Base-by-base conservation (phyloP, 1,140 invertebrate genomes). In the Proctacanthus coquilletti region DNA sequence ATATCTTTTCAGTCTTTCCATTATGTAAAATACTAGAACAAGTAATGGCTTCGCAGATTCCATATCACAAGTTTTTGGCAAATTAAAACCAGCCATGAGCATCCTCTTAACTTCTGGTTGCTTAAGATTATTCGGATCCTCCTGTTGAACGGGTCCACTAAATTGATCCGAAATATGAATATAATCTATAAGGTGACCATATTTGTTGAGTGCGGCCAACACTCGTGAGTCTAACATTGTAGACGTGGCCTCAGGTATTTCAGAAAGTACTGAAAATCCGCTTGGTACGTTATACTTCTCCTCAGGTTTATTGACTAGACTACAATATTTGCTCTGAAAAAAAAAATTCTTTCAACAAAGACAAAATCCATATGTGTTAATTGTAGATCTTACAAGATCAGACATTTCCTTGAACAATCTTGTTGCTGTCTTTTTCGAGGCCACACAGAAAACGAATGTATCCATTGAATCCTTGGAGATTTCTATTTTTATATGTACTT, bases 121-220 rank as follows among this genome's bases (percentile, higher is more conserved):
- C 41, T 75, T 74, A 13, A 75, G 53, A 38, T 62, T 59, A 10
- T 46, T 23, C 35, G 46, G 36, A 45, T 60, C 56, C 79, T 96
- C 91, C 53, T 81, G 77, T 53, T 81, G 75, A 61, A 93, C 91
- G 5, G 73, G 71, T 29, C 94, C 85, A 47, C 80, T 84, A 63
- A 80, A 98, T 56, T 95, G 85, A 66, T 99, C 95, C 39, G 91
- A 95, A 51, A 98, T 79, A 64, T 98, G 93, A 60, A 99, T 84
- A 63, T 83, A 98, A 58, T 98, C 93, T 48, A 99, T 75, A 50
- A 78, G 69, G 42, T 79, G 72, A 45, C 82, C 71, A 68, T 84
- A 93, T 64, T 86, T 92, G 42, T 80, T 75, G 41, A 98, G 66
- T 33, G 87, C 75, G 44, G 82, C 71, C 35, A 71, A 66, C 47